Conservation (phyloP, 2,113 vertebrate species). For the Mugil cephalus region DNA sequence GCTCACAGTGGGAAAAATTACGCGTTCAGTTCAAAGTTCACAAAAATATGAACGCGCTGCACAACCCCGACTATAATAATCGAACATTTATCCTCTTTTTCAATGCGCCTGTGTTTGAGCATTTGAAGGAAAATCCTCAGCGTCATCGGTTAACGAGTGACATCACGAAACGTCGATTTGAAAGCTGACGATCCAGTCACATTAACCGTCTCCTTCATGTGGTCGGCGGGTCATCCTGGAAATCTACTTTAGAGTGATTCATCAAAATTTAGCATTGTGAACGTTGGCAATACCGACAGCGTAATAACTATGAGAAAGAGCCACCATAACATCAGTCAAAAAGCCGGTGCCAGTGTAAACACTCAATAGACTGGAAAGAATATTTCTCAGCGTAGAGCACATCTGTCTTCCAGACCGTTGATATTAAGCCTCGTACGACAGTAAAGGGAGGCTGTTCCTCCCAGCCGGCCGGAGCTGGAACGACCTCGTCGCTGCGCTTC, state of each 20-base stretch:
- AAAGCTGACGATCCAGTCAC: constrained; percentile 48
- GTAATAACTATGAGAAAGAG: constrained; percentile 67
- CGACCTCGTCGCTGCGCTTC: constrained; percentile 55
- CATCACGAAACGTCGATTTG: constrained; percentile 46
- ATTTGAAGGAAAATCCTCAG: not conserved
- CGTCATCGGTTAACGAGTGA: constrained; percentile 29
- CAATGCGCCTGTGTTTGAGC: not conserved
- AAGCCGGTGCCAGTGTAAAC: constrained; percentile 69
- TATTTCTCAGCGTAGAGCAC: constrained; percentile 66
- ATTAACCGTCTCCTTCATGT: constrained; percentile 41
- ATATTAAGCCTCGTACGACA: constrained; percentile 37
- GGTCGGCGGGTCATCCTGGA: constrained; percentile 51
- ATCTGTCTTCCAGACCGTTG: constrained; percentile 71
- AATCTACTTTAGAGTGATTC: constrained; percentile 44
- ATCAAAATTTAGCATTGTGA: constrained; percentile 48
- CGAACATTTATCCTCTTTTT: constrained; percentile 26
- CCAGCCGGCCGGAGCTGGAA: constrained; percentile 39
- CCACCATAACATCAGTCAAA: constrained; percentile 56
- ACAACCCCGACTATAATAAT: not conserved
- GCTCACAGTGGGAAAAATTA: too few relatives aligned
- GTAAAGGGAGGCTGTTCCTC: constrained; percentile 51
- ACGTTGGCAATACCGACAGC: constrained; percentile 53
- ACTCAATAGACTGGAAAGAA: constrained; percentile 54
- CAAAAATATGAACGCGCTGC: too few relatives aligned
- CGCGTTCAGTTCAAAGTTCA: too few relatives aligned